Evolutionary conservation across 2,888 invertebrate genomes (phyloP).

Genomic region (Pyralis farinalis): DNA sequence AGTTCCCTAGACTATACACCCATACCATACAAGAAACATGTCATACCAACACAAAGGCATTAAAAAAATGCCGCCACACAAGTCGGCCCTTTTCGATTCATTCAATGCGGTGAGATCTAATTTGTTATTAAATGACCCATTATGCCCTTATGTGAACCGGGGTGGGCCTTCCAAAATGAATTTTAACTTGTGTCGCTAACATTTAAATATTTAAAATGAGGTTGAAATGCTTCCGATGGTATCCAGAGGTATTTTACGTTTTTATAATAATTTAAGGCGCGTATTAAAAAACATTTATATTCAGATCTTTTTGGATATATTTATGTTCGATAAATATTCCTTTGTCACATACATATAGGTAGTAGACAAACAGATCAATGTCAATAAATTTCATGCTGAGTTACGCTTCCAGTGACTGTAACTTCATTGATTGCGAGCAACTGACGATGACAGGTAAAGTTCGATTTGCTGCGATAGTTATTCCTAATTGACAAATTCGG

Average conservation of each 20-base stretch:
- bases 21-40: constrained; percentile 16
- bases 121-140: constrained; percentile 77
- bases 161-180: constrained; percentile 65
- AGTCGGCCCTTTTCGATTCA: constrained; percentile 28
- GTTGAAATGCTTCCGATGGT: constrained; percentile 46
- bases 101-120: constrained; percentile 61
- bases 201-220: constrained; percentile 62
- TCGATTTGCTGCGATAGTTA: too few species aligned
- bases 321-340: too few species aligned
- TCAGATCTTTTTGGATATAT: too few species aligned
- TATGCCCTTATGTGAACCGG: constrained; percentile 58
- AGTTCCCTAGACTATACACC: constrained; percentile 3
- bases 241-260: constrained; percentile 17
- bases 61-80: constrained; percentile 24
- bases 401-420: too few species aligned
- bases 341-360: too few species aligned
- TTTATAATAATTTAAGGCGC: not conserved
- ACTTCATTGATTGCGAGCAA: too few species aligned
- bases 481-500: too few species aligned
- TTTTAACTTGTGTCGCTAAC: constrained; percentile 62
- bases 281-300: too few species aligned
- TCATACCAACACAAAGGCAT: constrained; percentile 36
- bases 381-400: too few species aligned
- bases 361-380: too few species aligned
- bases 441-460: too few species aligned